A percentile compares a stretch with the other conserved stretches of the same genome.
Evolutionary conservation across 53 echinoderm and acorn worm species (phyloP).

Genomic region (Stichopus horrens): DNA sequence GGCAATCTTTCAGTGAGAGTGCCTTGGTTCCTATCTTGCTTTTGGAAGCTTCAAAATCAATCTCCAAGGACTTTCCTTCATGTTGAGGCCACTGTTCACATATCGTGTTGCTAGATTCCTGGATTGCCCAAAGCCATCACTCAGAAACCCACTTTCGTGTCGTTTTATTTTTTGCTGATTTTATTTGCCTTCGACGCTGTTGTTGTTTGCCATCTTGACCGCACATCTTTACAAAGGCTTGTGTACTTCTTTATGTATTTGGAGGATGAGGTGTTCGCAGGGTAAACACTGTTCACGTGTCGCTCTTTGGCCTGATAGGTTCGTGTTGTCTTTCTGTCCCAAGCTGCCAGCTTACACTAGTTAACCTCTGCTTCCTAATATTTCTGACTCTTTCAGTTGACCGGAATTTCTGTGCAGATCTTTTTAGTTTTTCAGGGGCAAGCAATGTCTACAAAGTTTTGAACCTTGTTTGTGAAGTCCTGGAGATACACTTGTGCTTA

Average conservation of each 20-base stretch:
- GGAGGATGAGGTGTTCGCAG: neutral
- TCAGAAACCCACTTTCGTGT: neutral
- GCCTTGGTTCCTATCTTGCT: neutral
- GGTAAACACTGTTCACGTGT: neutral
- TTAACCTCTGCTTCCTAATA: too few species aligned
- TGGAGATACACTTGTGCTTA: too few species aligned
- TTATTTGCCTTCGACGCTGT: neutral
- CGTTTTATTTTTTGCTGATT: neutral
- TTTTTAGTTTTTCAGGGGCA: too few species aligned
- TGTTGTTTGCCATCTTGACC: neutral
- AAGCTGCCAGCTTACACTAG: too few species aligned
- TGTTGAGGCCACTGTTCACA: neutral
- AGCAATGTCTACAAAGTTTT: too few species aligned
- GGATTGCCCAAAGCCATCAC: slow-evolving; percentile 4
- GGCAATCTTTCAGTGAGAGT: slow-evolving; percentile 7
- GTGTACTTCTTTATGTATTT: neutral
- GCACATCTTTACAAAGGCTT: neutral
- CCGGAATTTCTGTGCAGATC: too few species aligned
- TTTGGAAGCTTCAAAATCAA: neutral
- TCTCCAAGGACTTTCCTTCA: neutral
- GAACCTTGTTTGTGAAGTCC: too few species aligned
- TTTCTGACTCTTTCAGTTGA: too few species aligned
- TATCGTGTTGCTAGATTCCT: neutral
- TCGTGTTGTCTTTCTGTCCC: too few species aligned
- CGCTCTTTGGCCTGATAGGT: too few species aligned